A percentile compares a stretch with the other conserved stretches of the same genome.
phyloP scores from a whole-genome alignment of 35 echinoderm and acorn worm genomes.

The Diadema setosum region DNA sequence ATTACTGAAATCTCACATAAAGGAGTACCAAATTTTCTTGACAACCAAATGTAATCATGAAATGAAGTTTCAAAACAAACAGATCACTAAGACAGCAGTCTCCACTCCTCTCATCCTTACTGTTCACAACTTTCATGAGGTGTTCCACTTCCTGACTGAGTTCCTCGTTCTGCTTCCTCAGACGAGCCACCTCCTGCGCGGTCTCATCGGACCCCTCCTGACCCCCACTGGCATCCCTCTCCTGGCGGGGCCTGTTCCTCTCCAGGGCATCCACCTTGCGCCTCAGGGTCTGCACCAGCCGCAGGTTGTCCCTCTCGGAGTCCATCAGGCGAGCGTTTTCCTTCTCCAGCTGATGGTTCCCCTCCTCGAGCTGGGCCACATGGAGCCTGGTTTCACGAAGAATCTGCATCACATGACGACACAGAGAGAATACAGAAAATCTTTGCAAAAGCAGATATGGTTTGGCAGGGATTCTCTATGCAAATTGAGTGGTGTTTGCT shows the following conservation, averaged over 20 bases:
- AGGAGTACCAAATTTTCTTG: too few species aligned
- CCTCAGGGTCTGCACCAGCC: conserved; percentile 9
- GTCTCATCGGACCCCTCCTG: neutral
- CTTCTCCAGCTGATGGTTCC: conserved; percentile 25
- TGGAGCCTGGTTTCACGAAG: conserved; percentile 6
- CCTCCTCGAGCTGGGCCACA: conserved; percentile 35
- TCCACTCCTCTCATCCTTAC: too few species aligned
- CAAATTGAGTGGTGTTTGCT: too few species aligned
- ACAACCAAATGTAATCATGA: too few species aligned
- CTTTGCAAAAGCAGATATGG: too few species aligned
- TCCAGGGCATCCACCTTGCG: conserved; percentile 37
- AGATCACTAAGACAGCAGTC: too few species aligned
- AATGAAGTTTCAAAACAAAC: too few species aligned
- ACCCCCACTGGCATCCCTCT: neutral
- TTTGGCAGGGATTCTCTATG: too few species aligned
- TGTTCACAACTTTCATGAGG: neutral
- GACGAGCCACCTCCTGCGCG: conserved; percentile 17
- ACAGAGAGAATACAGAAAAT: neutral
- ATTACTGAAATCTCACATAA: too few species aligned
- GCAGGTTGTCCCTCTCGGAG: conserved; percentile 32
- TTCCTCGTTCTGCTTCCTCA: conserved; percentile 9
- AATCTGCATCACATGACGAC: neutral
- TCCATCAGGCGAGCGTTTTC: conserved; percentile 25
- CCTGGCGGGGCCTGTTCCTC: neutral
- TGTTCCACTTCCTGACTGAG: conserved; percentile 7